Base-by-base conservation (phyloP, 2,888 invertebrate species). In the Scaptomyza parva region DNA sequence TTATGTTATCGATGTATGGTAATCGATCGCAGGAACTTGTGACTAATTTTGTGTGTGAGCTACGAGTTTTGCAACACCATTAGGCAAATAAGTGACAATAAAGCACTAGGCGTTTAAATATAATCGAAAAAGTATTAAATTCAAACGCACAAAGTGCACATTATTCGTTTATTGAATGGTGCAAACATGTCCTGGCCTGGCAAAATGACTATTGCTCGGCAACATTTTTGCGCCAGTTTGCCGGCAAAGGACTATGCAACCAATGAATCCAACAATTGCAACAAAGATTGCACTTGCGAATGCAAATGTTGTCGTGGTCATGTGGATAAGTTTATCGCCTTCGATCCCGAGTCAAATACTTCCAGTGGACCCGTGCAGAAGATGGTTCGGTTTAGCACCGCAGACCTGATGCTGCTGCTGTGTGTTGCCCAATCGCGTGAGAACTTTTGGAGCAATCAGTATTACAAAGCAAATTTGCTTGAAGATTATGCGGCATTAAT, bases 371-470 rank as follows among this genome's bases (percentile, higher is more conserved):
- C 48, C n/a, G 58, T 70, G 20, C 71, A 76, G 22, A 79, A 76
- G 17, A 70, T 75, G 54, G 33, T 79, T 51, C 76, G 70, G 0
- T 39, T 75, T 0, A 60, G 61, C 14, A 79, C 65, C 7, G 11
- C 3, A 0, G 71, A 79, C n/a, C 45, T 75, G 71, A 18, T 75
- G 26, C 11, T 51, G 8, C 39, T 75, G 6, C 35, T 75, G 9
- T 41, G 58, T 7, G 37, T 52, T 0, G 76, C 76, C 0, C 75
- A 79, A 12, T 30, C 41, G 7, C 55, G 64, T 1, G 80, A 70
- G 7, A 26, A 79, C 30, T 75, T 75, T 26, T 75, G 75, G 75
- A 79, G 18, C 4, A 75, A 79, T 52, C 37, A 58, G 39, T 79
- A 48, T 9, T 40, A 52, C 8, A 75, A 76, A 17, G 35, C 28